Evolutionary conservation across 2,888 invertebrate species (phyloP).

Genomic region (Diadromus collaris): DNA sequence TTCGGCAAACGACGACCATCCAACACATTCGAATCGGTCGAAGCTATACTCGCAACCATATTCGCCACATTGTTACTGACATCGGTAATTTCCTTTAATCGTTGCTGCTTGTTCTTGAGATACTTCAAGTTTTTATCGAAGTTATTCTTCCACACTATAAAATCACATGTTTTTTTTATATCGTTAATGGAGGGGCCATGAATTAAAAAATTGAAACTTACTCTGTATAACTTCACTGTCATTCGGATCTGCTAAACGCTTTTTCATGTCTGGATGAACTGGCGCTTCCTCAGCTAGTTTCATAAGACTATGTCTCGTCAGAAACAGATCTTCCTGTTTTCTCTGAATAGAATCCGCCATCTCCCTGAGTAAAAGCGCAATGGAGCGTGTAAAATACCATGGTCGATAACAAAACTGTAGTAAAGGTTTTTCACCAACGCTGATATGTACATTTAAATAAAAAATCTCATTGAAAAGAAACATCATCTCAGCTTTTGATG

Average conservation of each 20-base stretch:
- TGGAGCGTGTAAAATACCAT: no score
- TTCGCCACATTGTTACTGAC: slow-evolving; percentile 63
- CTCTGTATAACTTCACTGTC: slow-evolving; percentile 69
- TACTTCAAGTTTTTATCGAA: slow-evolving; percentile 57
- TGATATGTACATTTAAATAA: no score
- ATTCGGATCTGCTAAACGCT: slow-evolving; percentile 67
- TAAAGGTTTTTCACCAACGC: no score
- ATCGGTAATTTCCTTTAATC: slow-evolving; percentile 62
- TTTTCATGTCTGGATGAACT: slow-evolving; percentile 67
- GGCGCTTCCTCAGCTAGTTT: slow-evolving; percentile 64
- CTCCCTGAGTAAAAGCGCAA: slow-evolving; percentile 59
- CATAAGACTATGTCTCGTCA: slow-evolving; percentile 63
- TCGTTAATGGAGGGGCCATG: background rate
- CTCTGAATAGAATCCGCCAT: slow-evolving; percentile 59
- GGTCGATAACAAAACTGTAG: no score
- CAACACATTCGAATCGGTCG: slow-evolving; percentile 65
- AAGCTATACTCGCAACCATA: slow-evolving; percentile 67
- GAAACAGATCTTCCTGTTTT: slow-evolving; percentile 67
- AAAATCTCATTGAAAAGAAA: no score
- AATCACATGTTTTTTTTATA: background rate
- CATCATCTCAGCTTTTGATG: no score
- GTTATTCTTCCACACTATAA: slow-evolving; percentile 70
- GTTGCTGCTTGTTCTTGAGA: slow-evolving; percentile 58
- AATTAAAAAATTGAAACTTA: slow-evolving; percentile 54
- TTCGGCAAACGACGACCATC: slow-evolving; percentile 67